A percentile compares a stretch with the other conserved stretches of the same genome.
phyloP scores from a whole-genome alignment of 2,888 invertebrate genomes.

The Nomada hirtipes region DNA sequence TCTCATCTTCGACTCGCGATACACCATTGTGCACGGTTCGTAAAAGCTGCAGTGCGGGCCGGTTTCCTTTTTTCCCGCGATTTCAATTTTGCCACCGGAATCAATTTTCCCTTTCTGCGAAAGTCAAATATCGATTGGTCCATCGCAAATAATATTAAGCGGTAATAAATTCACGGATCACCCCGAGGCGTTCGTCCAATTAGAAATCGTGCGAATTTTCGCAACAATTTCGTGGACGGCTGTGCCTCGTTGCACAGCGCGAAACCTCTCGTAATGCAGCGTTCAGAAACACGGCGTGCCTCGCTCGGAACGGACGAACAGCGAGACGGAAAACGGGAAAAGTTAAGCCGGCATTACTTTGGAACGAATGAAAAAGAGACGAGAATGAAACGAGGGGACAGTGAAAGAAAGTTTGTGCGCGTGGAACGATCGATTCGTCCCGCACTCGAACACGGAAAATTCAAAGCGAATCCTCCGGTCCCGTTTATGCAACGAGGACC shows the following conservation, averaged over 20 bases:
- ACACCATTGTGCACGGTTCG: neutral
- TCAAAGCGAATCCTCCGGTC: neutral
- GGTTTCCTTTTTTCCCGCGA: neutral
- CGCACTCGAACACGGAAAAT: conserved; percentile 18
- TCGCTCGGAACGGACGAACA: conserved; percentile 21
- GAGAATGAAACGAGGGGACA: conserved; percentile 32
- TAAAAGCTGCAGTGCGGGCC: neutral
- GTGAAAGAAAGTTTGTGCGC: conserved; percentile 17
- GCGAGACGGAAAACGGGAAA: conserved; percentile 21
- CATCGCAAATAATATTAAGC: neutral
- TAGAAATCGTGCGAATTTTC: neutral
- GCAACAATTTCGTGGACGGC: neutral
- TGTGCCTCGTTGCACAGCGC: no score
- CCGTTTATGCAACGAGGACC: no score
- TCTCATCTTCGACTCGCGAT: neutral
- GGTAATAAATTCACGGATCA: no score
- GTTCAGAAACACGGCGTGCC: conserved; percentile 9
- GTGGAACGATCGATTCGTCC: conserved; percentile 46
- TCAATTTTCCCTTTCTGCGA: neutral
- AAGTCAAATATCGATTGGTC: neutral
- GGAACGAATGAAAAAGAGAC: conserved; percentile 42
- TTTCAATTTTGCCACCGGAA: neutral
- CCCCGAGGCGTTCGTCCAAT: neutral
- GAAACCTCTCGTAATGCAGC: conserved; percentile 30
- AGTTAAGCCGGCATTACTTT: conserved; percentile 19